phyloP scores from a whole-genome alignment of 2,113 vertebrate genomes.

The Eudyptes chrysolophus region DNA sequence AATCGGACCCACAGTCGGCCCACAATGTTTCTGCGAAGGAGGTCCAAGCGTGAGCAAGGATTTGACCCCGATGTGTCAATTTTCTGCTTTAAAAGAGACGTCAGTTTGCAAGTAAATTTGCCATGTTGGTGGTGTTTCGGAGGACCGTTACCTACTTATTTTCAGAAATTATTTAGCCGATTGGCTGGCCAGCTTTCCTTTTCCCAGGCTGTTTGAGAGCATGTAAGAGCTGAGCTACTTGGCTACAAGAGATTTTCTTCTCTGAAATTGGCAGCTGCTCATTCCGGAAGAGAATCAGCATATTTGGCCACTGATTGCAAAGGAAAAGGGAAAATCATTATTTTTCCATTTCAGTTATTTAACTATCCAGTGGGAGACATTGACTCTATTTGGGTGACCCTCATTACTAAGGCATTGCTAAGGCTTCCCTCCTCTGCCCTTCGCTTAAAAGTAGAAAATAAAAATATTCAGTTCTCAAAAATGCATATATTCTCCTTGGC shows the following conservation, averaged over 20 bases:
- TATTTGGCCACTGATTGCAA: conserved; percentile 57
- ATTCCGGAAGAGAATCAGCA: conserved; percentile 43
- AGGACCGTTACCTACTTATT: neutral
- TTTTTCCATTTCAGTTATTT: conserved; percentile 72
- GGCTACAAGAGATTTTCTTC: conserved; percentile 54
- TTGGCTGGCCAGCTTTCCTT: conserved; percentile 1
- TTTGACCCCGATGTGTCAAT: neutral
- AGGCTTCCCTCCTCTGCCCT: conserved; percentile 15
- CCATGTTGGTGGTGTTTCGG: neutral
- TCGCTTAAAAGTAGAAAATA: conserved; percentile 1
- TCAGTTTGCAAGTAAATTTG: neutral
- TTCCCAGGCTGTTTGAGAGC: conserved; percentile 55
- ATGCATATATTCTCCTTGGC: conserved; percentile 28
- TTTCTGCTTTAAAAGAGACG: neutral
- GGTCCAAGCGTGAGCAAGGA: accelerated
- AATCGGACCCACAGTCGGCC: neutral
- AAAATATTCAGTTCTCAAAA: neutral
- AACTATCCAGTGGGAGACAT: conserved; percentile 67
- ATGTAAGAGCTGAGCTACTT: conserved; percentile 49
- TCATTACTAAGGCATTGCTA: conserved; percentile 22
- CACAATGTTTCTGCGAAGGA: neutral
- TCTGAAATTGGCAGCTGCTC: conserved; percentile 57
- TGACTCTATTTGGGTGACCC: conserved; percentile 57
- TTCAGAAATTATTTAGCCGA: neutral
- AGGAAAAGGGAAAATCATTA: conserved; percentile 72